Evolutionary conservation across 2,797 vertebrate species (phyloP), one percentile per base, ranked within the genome.

Genomic region (Scyliorhinus canicula): DNA sequence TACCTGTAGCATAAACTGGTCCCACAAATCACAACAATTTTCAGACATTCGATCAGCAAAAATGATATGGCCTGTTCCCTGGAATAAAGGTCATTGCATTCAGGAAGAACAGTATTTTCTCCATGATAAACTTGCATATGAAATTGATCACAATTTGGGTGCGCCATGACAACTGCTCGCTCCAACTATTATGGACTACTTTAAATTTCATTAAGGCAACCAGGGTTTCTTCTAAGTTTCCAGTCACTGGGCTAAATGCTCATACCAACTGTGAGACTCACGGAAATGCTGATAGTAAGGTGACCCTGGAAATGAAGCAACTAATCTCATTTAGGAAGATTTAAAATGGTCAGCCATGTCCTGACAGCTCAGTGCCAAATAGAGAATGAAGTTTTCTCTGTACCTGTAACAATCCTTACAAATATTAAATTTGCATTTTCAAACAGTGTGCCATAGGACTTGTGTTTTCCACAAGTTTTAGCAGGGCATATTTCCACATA

Each of bases 261-360:
- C 88, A 65, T 44, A 65, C 88, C 57, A 65, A 63, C 60, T 40
- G 60, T 65, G 60, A 12, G 60, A 91, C n/a, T 65, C n/a, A 91
- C 40, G 40, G 88, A 26, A 91, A 91, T 63, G 57, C 60, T 24
- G 1, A 60, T 31, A 60, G 35, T 91, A 91, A 91, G 88, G 88
- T 91, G 55, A 91, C 88, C 88, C 88, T 91, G 88, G 57, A 91
- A 65, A 90, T 90, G 55, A 91, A 65, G 19, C 57, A 65, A 65
- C 88, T 44, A 91, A 65, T 91, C 88, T 91, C 21, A 65, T 65
- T 82, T 91, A 65, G 88, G 60, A 63, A 65, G 60, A 91, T 91
- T 91, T 91, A 28, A 91, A 65, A 91, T 44, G 19, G n/a, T 63
- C 57, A 65, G 21, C 44, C 40, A 91, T 65, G 44, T 63, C 60